These are phyloP conservation scores for Thripadectes ignobilis DNA, from an alignment of 2,797 vertebrate species.

Conservation along the genomic window DNA sequence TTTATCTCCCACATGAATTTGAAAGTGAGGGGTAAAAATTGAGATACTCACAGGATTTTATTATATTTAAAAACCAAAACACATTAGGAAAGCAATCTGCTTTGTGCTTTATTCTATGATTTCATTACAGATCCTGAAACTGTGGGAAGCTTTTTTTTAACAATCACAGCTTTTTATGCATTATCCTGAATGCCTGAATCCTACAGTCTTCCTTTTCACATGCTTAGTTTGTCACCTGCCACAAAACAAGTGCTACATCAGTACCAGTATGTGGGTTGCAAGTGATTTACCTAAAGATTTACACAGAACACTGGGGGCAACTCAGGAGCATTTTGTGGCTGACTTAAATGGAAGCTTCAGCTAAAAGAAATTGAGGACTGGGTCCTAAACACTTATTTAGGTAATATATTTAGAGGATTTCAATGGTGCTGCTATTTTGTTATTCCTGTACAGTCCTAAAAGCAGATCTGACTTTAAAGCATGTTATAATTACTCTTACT, in stretches of 20 bases:
- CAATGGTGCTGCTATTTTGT: not conserved
- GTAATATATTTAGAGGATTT: not conserved
- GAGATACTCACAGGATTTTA: not conserved
- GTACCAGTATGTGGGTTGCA: not conserved
- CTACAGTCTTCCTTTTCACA: not conserved
- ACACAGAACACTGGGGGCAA: not conserved
- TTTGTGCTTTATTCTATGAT: not conserved
- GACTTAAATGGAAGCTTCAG: not conserved
- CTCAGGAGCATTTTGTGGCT: not conserved
- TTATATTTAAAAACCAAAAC: not conserved
- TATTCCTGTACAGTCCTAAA: not conserved
- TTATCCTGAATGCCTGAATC: not conserved
- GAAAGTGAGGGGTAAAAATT: not conserved
- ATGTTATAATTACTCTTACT: not conserved
- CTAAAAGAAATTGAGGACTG: not conserved
- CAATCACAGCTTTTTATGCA: not conserved
- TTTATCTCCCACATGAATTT: not conserved
- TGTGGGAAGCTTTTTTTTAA: not conserved
- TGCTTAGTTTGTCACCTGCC: not conserved
- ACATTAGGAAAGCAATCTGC: not conserved
- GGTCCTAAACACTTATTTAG: not conserved
- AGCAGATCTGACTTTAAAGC: not conserved
- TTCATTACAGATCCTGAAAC: not conserved
- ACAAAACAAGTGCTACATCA: conserved; percentile 14
- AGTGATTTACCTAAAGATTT: conserved; percentile 17